These are phyloP conservation scores for Halichondria panicea DNA, from an alignment of 37 sponge, comb jelly and placozoan species.

Conservation along the genomic window DNA sequence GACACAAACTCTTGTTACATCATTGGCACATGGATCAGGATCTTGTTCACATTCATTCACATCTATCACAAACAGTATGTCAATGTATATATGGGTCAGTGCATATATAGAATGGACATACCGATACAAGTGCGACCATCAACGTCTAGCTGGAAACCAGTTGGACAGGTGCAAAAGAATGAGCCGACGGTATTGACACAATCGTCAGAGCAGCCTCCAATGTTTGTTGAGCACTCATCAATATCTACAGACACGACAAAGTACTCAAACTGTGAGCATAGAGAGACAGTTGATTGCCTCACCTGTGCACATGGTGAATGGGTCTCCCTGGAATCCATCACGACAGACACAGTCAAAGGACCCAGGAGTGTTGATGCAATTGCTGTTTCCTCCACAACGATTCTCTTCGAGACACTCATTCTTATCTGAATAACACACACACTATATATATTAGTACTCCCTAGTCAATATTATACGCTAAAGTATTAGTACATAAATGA, in stretches of 20 bases:
- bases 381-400: conserved; percentile 14
- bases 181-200: conserved; percentile 37
- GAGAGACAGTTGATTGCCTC: no score
- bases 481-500: no score
- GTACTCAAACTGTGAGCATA: no score
- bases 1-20: background rate
- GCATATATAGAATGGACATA: background rate
- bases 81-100: background rate
- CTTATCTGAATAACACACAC: conserved; percentile 34
- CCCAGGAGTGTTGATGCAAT: conserved; percentile 48
- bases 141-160: conserved; percentile 20
- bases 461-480: no score
- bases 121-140: background rate
- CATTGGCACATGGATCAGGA: background rate
- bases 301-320: conserved; percentile 37
- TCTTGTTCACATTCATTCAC: background rate
- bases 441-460: no score
- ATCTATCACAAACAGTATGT: background rate
- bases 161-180: conserved; percentile 19
- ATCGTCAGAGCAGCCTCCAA: conserved; percentile 3
- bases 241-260: conserved; percentile 26
- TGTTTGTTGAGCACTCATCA: conserved; percentile 33
- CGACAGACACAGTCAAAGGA: conserved; percentile 35
- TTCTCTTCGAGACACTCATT: conserved; percentile 24
- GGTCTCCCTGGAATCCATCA: conserved; percentile 38